A percentile compares a stretch with the other conserved stretches of the same genome.
These are phyloP conservation scores for Rhinella marina DNA, from an alignment of 2,797 vertebrate genomes.

Conservation along the genomic window DNA sequence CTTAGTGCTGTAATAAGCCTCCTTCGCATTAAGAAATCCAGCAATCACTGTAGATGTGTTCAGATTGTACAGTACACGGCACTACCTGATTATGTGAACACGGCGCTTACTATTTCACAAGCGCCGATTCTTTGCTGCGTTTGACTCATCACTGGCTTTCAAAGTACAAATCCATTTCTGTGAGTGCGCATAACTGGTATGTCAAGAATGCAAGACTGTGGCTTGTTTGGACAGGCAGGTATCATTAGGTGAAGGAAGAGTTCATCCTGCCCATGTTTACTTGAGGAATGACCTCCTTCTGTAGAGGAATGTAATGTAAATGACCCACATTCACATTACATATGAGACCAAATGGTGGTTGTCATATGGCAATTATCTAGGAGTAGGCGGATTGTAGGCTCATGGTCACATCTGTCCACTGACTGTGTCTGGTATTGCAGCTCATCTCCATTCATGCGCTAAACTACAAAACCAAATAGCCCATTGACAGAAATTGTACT, in stretches of 20 bases:
- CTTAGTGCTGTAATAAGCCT: neutral
- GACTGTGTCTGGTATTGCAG: too few relatives aligned
- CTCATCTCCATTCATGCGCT: too few relatives aligned
- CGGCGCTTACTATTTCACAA: neutral
- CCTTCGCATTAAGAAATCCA: too few relatives aligned
- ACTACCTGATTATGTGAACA: neutral
- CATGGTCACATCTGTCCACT: too few relatives aligned
- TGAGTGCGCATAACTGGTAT: conserved; percentile 49
- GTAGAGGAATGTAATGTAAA: neutral
- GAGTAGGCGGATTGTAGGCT: neutral
- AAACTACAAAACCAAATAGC: too few relatives aligned
- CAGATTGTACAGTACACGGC: neutral
- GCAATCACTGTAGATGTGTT: too few relatives aligned
- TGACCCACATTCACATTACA: too few relatives aligned
- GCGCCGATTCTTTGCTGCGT: neutral
- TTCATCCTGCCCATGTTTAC: conserved; percentile 31
- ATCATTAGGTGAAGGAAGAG: conserved; percentile 27
- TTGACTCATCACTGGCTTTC: conserved; percentile 24
- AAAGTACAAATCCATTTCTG: neutral
- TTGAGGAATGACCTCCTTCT: neutral
- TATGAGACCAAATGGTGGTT: too few relatives aligned
- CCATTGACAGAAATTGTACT: too few relatives aligned
- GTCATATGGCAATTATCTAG: too few relatives aligned
- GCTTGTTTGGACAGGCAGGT: conserved; percentile 49
- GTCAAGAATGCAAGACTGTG: conserved; percentile 32